Evolutionary conservation across 1,140 invertebrate species (phyloP), one percentile per base, ranked within the genome.

Genomic region (Bactericera cockerelli): DNA sequence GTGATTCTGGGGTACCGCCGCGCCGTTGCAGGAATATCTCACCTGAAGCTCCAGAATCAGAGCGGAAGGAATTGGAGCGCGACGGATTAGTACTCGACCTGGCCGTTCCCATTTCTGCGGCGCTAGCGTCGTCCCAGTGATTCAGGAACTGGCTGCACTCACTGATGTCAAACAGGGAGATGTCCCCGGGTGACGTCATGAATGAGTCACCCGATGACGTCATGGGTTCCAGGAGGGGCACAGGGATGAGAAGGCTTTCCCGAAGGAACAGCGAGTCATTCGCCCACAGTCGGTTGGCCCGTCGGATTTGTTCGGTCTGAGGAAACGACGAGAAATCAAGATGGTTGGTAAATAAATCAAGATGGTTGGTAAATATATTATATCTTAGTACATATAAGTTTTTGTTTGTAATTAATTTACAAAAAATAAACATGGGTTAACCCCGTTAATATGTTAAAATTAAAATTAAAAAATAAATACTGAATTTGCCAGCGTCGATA

Each of bases 241-340:
- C 62, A 16, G 67, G 66, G 28, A 68, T 65, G 3, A 67, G 39
- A 11, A 68, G 55, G 56, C 56, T 64, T 58, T 66, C 60, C 21
- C 64, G 58, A 2, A 67, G 56, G 53, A 68, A 66, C 24, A 93
- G 79, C 76, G 88, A 92, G 70, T 94, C 89, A 38, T 85, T 82
- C 13, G 88, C 86, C 77, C 87, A 94, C 62, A 94, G 73, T 65
- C 86, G 81, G 70, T 93, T 94, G 31, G 81, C 82, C 68, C 89
- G 77, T 67, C 89, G 79, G 69, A 94, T 89, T 73, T 91, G 87
- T 74, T 93, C 89, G 69, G 87, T 93, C 89, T 93, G 71, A 39
- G 78, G 77, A 61, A 62, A 67, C 66, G 66, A 67, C 62, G 63
- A 66, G 63, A 62, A 62, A 42, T 49, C 31, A 59, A 21, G 21